phyloP scores from a whole-genome alignment of 2,888 invertebrate genomes.

The Cotesia congregata region DNA sequence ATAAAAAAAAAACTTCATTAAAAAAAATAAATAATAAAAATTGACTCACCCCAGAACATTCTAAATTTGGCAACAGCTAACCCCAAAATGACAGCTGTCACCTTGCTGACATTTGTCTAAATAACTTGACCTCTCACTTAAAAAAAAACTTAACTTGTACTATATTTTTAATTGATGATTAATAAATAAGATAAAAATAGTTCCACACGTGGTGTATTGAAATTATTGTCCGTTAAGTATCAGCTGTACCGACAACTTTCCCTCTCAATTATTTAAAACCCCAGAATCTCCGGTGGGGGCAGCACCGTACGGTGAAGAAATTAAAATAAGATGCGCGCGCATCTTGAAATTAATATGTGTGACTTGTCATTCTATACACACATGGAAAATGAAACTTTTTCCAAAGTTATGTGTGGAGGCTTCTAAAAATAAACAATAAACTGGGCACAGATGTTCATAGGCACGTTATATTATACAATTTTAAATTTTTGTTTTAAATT shows the following conservation, averaged over 20 bases:
- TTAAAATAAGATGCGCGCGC: not conserved
- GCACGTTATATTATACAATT: not conserved
- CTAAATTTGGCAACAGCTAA: no score
- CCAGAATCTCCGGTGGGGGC: not conserved
- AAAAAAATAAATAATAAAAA: not conserved
- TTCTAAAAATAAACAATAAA: not conserved
- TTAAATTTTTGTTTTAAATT: not conserved
- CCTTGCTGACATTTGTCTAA: no score
- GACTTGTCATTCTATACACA: not conserved
- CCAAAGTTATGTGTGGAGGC: not conserved
- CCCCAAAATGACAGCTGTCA: no score
- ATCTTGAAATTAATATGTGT: not conserved
- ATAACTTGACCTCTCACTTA: no score
- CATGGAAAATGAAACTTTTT: not conserved
- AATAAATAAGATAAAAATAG: not conserved
- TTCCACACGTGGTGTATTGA: not conserved
- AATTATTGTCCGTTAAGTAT: not conserved
- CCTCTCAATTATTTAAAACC: not conserved
- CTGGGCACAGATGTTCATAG: not conserved
- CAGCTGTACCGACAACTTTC: not conserved
- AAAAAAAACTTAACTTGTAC: no score
- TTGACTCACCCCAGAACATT: no score
- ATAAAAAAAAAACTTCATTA: not conserved
- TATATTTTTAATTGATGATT: not conserved
- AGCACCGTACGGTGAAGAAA: not conserved